Evolutionary conservation across 2,888 invertebrate species (phyloP), one percentile per base, ranked within the genome.

Genomic region (Tanaodytes sp.): DNA sequence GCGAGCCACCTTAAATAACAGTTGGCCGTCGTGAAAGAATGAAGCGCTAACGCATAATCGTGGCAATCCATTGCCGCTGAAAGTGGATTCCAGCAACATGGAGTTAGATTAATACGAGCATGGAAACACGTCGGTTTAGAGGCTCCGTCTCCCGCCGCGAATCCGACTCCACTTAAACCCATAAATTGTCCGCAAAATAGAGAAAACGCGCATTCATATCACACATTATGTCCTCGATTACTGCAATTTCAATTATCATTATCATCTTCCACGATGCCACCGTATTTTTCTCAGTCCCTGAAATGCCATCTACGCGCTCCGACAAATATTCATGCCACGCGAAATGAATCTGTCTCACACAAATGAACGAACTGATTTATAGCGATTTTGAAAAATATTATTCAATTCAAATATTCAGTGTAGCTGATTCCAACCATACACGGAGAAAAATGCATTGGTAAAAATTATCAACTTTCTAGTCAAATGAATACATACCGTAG

Each of bases 1-100:
- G 67, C 74, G 77, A 77, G 75, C 75, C 75, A 78, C 71, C 75
- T 79, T 77, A 79, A 79, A 80, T 79, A 75, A 80, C 73, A 73
- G 66, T 71, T 66, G 71, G 54, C 49, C 62, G 67, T 67, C 66
- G 72, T 73, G 63, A 75, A 59, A 66, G 68, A 73, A 62, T 57
- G 57, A 73, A 73, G 69, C 73, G 74, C 66, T 68, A 72, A 71
- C 73, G 73, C 74, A 73, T 75, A 75, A 74, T 77, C 75, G 74
- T 66, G 64, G 72, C 74, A 68, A 75, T 75, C 62, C 73, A 73
- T 74, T 73, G 63, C 58, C 69, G 59, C 69, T 61, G 71, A 52
- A 65, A 63, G 65, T 67, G 67, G 63, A 71, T 71, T 71, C 73
- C 71, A 69, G 57, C 68, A 58, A 69, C 69, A 59, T 45, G 68